phyloP scores from a whole-genome alignment of 2,113 vertebrate species.

The Anoura caudifer region DNA sequence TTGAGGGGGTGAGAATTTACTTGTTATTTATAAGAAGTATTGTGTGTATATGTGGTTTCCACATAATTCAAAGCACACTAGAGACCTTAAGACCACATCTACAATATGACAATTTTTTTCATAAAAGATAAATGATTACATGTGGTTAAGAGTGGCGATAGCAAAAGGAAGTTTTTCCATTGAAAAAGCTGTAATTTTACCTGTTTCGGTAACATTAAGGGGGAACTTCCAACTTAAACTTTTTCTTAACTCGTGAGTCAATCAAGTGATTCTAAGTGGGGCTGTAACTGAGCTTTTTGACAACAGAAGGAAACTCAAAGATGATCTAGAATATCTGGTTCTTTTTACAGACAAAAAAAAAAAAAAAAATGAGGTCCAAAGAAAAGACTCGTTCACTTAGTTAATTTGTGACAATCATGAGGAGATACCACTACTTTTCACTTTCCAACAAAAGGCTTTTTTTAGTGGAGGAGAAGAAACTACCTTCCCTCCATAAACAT shows the following conservation, averaged over 20 bases:
- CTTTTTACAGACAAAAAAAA: slow-evolving; percentile 20
- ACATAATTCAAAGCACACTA: slow-evolving; percentile 49
- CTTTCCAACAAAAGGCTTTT: neutral
- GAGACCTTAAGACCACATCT: slow-evolving; percentile 4
- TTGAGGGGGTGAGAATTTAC: slow-evolving; percentile 41
- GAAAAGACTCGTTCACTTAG: neutral
- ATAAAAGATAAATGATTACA: slow-evolving; percentile 42
- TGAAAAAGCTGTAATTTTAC: slow-evolving; percentile 10
- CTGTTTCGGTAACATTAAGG: slow-evolving; percentile 15
- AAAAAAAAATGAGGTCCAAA: neutral
- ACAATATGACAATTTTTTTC: slow-evolving; percentile 3
- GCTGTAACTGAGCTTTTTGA: neutral
- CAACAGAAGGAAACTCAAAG: neutral
- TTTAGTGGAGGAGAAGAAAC: neutral
- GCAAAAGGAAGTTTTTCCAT: neutral
- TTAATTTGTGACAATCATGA: neutral
- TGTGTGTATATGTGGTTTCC: neutral
- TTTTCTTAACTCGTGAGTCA: neutral
- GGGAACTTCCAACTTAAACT: neutral
- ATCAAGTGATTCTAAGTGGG: neutral
- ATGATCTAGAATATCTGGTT: slow-evolving; percentile 22
- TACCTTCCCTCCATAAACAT: neutral
- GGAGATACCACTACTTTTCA: neutral
- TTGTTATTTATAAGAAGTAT: slow-evolving; percentile 53
- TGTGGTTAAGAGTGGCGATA: neutral